Evolutionary conservation across 1,140 invertebrate genomes (phyloP), one percentile per base, ranked within the genome.

Genomic region (Zeugodacus cucurbitae): DNA sequence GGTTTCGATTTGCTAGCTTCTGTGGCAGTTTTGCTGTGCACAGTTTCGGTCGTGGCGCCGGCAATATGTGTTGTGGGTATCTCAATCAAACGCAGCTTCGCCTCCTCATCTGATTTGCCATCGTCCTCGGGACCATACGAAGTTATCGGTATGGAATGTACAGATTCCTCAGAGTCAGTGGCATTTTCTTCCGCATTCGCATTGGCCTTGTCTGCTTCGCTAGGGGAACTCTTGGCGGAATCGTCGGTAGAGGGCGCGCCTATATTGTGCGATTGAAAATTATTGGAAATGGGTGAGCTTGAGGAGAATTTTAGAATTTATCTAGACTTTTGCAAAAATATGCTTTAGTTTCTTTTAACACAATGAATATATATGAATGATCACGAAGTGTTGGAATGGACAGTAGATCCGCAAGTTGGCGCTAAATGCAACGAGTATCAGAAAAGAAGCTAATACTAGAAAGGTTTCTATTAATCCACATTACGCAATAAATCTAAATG

Each of bases 81-180:
- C 78, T 89, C 58, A 78, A 74, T 88, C 70, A n/a, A 32, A 11
- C 22, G 22, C 22, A 37, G 29, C 48, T 88, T 82, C 32, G 67
- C 64, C 58, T 86, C 54, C 6, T 87, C 89, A 26, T 87, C 87
- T 2, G 89, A 89, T 14, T 91, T 90, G 2, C 91, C 90, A n/a
- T 92, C 91, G n/a, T 92, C 91, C 54, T 93, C 91, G 17, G 92
- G 92, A 14, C 92, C 92, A 87, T 92, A 93, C 57, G 92, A 93
- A 1, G 92, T 93, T 20, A 93, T 93, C 10, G 92, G 92, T 90
- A 93, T 93, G 32, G 92, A 93, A 20, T 91, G 92, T n/a, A 93
- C 92, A 0, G 89, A 93, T 20, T 89, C 90, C 34, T 91, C 90
- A 0, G 92, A 92, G 8, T 87, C 86, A 29, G 64, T 48, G 26